These are phyloP conservation scores for Rhinogobio ventralis DNA, from an alignment of 2,797 vertebrate genomes.

Conservation along the genomic window DNA sequence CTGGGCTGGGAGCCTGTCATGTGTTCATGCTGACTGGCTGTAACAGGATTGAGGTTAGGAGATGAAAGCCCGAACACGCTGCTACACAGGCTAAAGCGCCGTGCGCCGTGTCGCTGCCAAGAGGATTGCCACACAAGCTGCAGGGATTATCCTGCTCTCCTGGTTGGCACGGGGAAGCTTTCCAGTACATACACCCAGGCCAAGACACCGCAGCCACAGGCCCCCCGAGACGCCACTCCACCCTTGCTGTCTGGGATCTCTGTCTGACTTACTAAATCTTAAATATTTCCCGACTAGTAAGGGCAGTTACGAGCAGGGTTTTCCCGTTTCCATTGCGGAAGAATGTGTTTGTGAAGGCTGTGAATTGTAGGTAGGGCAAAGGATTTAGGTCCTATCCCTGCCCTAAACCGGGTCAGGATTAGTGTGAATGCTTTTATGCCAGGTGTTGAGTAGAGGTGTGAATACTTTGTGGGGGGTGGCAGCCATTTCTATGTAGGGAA, in stretches of 20 bases:
- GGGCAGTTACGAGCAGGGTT: conserved; percentile 44
- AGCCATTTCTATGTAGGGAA: neutral
- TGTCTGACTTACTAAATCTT: conserved; percentile 41
- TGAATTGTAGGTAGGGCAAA: conserved; percentile 34
- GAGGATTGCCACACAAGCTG: conserved; percentile 74
- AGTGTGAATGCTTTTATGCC: conserved; percentile 40
- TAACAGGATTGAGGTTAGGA: conserved; percentile 74
- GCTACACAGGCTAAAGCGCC: conserved; percentile 67
- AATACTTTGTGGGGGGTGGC: conserved; percentile 24
- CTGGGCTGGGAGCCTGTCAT: conserved; percentile 38
- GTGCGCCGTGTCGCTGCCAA: conserved; percentile 66
- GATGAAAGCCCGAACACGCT: conserved; percentile 68
- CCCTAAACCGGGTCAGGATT: conserved; percentile 50
- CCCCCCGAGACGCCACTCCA: conserved; percentile 48
- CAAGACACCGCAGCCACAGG: conserved; percentile 44
- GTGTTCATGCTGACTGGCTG: conserved; percentile 45
- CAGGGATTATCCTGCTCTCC: conserved; percentile 75
- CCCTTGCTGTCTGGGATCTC: conserved; percentile 51
- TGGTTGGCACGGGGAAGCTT: conserved; percentile 62
- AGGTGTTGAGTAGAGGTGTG: conserved; percentile 34
- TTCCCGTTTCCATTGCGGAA: conserved; percentile 51
- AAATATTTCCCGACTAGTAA: conserved; percentile 49
- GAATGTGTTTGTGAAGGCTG: conserved; percentile 45
- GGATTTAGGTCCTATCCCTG: conserved; percentile 50
- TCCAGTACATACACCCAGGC: conserved; percentile 51